These are phyloP conservation scores for Brassicogethes aeneus DNA, from an alignment of 2,888 invertebrate species.

Conservation along the genomic window DNA sequence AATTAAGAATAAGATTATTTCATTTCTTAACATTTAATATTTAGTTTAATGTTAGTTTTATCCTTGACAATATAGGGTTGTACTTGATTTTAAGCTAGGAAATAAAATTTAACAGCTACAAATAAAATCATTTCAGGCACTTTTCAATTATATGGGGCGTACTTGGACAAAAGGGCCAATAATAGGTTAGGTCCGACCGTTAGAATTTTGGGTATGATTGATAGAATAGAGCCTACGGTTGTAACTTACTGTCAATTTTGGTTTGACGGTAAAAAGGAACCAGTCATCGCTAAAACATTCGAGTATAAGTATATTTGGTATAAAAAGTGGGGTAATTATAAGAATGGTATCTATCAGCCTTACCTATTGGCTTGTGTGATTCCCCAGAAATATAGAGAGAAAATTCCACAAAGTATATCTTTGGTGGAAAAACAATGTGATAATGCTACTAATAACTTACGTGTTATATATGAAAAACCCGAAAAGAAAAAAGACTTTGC, in stretches of 20 bases:
- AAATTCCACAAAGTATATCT: conserved; percentile 75
- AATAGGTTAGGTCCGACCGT: conserved; percentile 77
- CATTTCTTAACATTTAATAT: too few relatives aligned
- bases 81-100: too few relatives aligned
- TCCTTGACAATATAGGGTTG: too few relatives aligned
- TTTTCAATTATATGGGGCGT: conserved; percentile 84
- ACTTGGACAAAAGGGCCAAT: conserved; percentile 70
- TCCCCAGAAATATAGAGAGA: conserved; percentile 61
- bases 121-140: conserved; percentile 42
- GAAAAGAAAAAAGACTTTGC: conserved; percentile 70
- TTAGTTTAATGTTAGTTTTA: too few relatives aligned
- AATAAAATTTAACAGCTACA: too few relatives aligned
- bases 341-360: conserved; percentile 84
- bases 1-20: too few relatives aligned
- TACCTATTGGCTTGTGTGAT: conserved; percentile 84
- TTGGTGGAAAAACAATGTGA: conserved; percentile 80
- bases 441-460: conserved; percentile 73
- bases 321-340: conserved; percentile 89
- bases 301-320: conserved; percentile 95
- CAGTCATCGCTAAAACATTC: conserved; percentile 69
- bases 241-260: conserved; percentile 81
- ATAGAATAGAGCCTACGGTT: conserved; percentile 76
- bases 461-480: conserved; percentile 74
- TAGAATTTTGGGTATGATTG: conserved; percentile 76
- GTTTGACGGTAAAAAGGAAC: conserved; percentile 78